Percentiles rank a stretch among this genome's conserved stretches.
phyloP scores from a whole-genome alignment of 2,888 invertebrate species.

The Poecilus cupreus region DNA sequence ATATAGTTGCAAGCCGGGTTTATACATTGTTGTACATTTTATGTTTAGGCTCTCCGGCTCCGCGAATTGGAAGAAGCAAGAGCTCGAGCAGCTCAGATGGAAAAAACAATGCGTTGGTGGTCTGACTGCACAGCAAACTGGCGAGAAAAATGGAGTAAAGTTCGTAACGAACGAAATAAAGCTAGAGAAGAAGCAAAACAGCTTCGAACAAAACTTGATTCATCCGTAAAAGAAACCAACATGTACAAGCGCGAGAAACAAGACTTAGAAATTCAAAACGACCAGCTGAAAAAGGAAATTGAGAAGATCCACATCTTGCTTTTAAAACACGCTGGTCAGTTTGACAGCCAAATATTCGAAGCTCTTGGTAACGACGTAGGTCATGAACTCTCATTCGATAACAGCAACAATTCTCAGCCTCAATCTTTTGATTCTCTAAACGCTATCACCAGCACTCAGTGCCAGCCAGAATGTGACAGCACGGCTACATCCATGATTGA shows the following conservation, averaged over 20 bases:
- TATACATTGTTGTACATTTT: not conserved
- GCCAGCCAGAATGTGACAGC: slow-evolving; percentile 70
- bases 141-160: slow-evolving; percentile 97
- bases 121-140: slow-evolving; percentile 98
- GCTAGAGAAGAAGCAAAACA: slow-evolving; percentile 93
- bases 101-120: slow-evolving; percentile 99
- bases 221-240: slow-evolving; percentile 84
- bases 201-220: slow-evolving; percentile 86
- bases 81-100: slow-evolving; percentile 97
- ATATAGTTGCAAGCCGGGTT: too few species aligned
- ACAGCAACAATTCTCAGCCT: slow-evolving; percentile 45
- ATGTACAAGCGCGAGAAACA: slow-evolving; percentile 85
- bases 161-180: slow-evolving; percentile 93
- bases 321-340: slow-evolving; percentile 82
- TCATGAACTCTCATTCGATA: slow-evolving; percentile 52
- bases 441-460: slow-evolving; percentile 67
- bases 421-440: slow-evolving; percentile 66
- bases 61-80: slow-evolving; percentile 95
- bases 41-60: slow-evolving; percentile 76
- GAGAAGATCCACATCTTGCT: slow-evolving; percentile 83
- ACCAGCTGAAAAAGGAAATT: slow-evolving; percentile 86
- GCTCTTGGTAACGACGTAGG: slow-evolving; percentile 70
- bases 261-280: slow-evolving; percentile 85
- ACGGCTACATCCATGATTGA: slow-evolving; percentile 67
- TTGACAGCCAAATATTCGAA: slow-evolving; percentile 76